phyloP scores from a whole-genome alignment of 2,113 vertebrate genomes.

The Myocastor coypus region DNA sequence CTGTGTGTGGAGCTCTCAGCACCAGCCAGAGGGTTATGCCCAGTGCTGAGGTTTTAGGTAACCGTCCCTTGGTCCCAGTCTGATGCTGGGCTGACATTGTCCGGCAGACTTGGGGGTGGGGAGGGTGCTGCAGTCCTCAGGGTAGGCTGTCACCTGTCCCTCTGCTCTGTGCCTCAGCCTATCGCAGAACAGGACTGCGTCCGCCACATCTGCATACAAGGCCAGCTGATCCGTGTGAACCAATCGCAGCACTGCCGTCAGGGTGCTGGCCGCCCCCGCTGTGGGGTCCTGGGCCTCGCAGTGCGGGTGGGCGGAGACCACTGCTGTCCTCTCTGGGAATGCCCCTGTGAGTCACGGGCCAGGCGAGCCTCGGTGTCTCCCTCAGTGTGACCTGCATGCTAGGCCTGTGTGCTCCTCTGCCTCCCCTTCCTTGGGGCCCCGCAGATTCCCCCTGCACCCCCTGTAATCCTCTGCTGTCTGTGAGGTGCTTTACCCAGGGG shows the following conservation, averaged over 20 bases:
- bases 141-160: neutral
- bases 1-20: neutral
- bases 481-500: neutral
- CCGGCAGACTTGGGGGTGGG: too few species aligned
- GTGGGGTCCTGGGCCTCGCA: conserved; percentile 95
- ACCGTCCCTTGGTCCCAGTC: neutral
- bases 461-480: neutral
- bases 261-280: conserved; percentile 89
- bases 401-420: neutral
- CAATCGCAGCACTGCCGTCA: conserved; percentile 95
- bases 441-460: neutral
- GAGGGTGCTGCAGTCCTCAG: fast-evolving
- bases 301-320: conserved; percentile 93
- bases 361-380: neutral
- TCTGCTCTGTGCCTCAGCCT: conserved; percentile 81
- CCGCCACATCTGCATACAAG: conserved; percentile 95
- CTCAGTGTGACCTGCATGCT: neutral
- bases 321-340: conserved; percentile 97
- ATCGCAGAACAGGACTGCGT: conserved; percentile 91
- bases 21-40: neutral
- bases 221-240: conserved; percentile 94
- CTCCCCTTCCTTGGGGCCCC: neutral
- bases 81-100: neutral
- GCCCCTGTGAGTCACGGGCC: conserved; percentile 92
- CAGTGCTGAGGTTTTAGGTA: neutral